Base-by-base conservation (phyloP, 2,113 vertebrate species). In the Numenius arquata region DNA sequence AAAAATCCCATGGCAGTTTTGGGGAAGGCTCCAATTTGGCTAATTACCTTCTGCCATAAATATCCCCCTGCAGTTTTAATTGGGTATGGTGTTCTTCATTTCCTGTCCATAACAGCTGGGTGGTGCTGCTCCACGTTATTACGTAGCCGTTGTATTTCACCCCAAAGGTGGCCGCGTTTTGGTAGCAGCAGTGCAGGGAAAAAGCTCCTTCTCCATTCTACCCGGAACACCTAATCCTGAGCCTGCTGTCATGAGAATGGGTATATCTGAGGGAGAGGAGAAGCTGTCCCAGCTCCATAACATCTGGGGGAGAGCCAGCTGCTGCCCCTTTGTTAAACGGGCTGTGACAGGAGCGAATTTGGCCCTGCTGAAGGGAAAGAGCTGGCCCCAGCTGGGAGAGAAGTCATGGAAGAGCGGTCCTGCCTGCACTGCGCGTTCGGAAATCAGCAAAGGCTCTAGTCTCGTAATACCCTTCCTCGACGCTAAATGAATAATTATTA, bases 11-110 rank as follows among this genome's bases (percentile, higher is more conserved):
- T 65, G 94, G 96, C 38, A 90, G 76, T 94, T 96, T 95, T 91
- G 84, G 96, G 91, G 88, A 94, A 95, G 90, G 93, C 93, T 96
- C 90, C 96, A 96, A 93, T 96, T 84, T 96, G 94, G 93, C 75
- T 95, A 95, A 96, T 96, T 94, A 88, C 27, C 0, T 91, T 95
- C 93, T 91, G 91, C 91, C 92, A 65, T 95, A 97, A 97, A 97
- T 95, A 93, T 94, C 86, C 91, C 97, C 95, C 96, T 95, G 92
- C 93, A 85, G 96, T 82, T 97, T 97, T 97, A 97, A 96, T 96
- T 95, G 96, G 94, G 68, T 72, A 85, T 68, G 80, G 91, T 95
- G 96, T 90, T 95, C 94, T 96, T 96, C 84, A 96, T 97, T 97
- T 97, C 96, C 96, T 97, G 88, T 16, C 85, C 85, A 15, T 63